Base-by-base conservation (phyloP, 1,140 invertebrate genomes). In the Euborellia annulipes region DNA sequence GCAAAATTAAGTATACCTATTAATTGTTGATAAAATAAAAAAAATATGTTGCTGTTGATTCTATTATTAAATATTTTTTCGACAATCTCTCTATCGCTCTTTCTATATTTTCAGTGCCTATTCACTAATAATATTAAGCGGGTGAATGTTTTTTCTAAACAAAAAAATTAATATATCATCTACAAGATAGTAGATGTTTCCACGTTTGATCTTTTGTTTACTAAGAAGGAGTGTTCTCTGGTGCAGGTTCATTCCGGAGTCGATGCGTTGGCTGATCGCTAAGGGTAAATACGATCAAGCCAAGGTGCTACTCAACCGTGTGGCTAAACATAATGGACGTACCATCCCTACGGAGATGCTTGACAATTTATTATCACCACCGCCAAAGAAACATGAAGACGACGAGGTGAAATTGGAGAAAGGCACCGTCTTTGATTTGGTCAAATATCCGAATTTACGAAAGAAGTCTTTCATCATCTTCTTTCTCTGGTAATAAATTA, bases 381-480 rank as follows among this genome's bases (percentile, higher is more conserved):
- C 22, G 9, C 32, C 50, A 8, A 19, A 38, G 17, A 23, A 45
- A 9, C 11, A 37, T 3, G 43, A 43, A 14, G 39, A 47, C 13
- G 45, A 43, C 9, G 37, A 34, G n/a, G 45, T 23, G 23, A 27
- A 27, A 13, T 3, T 21, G 8, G 27, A 49, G 39, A 46, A 39
- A 13, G 36, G 11, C 14, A 36, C 40, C 3, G 7, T 57, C 7
- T 18, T 61, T 0, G 61, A 62, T 37, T 49, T 71, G 3, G 57
- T 71, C 21, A 55, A 54, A 18, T 65, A 63, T 9, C 58, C 57
- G 4, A 58, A 59, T n/a, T 50, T 72, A 18, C 51, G 66, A n/a
- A 58, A 64, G 17, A 53, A 63, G 38, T 62, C 67, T 36, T n/a
- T 69, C 2, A 61, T 65, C 34, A 58, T 69, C 7, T 70, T 67